These are phyloP conservation scores for Vandiemenella viatica DNA, from an alignment of 2,888 invertebrate genomes.

Conservation along the genomic window DNA sequence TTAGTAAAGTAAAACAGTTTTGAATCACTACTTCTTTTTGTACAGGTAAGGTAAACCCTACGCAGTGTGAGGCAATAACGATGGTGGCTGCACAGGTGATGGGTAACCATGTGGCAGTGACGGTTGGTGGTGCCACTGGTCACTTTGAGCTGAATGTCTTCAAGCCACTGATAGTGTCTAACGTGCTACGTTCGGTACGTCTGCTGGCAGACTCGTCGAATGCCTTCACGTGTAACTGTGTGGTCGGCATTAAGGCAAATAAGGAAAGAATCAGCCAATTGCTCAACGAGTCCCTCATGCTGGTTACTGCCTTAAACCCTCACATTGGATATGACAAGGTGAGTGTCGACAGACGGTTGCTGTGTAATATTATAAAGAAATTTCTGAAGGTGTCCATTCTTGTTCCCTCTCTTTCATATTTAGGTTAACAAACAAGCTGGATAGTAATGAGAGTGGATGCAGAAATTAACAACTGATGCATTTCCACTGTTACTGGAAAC, in stretches of 20 bases:
- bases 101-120: constrained; percentile 93
- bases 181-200: constrained; percentile 76
- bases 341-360: too few relatives aligned
- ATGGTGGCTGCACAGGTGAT: constrained; percentile 95
- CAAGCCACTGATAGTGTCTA: constrained; percentile 91
- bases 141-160: constrained; percentile 98
- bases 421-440: too few relatives aligned
- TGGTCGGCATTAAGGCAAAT: constrained; percentile 65
- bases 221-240: constrained; percentile 79
- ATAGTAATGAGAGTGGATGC: too few relatives aligned
- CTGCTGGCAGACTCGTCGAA: constrained; percentile 70
- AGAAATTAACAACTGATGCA: too few relatives aligned
- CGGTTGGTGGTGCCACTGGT: constrained; percentile 85
- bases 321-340: constrained; percentile 96
- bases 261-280: constrained; percentile 61
- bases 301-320: constrained; percentile 93
- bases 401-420: too few relatives aligned
- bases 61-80: constrained; percentile 94
- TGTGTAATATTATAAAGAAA: too few relatives aligned
- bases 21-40: too few relatives aligned
- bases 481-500: too few relatives aligned
- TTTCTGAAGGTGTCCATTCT: too few relatives aligned
- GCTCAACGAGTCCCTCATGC: constrained; percentile 87
- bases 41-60: constrained; percentile 97
- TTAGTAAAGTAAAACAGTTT: too few relatives aligned